Evolutionary conservation across 2,113 vertebrate species (phyloP).

Genomic region (Strix uralensis): DNA sequence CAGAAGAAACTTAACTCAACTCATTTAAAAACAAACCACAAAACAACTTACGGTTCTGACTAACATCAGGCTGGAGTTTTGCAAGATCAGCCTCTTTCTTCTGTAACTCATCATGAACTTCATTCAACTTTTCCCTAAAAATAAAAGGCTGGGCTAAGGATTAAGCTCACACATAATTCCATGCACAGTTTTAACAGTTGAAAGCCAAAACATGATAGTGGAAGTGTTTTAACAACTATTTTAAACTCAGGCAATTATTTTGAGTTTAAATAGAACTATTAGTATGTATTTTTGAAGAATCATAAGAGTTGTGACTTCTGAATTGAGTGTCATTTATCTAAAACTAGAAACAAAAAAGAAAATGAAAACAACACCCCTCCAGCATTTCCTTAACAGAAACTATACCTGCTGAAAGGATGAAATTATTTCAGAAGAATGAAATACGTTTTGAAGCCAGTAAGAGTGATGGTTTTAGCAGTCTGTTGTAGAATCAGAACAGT

Average conservation of each 20-base stretch:
- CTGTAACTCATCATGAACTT: slow-evolving; percentile 95
- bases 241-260: not conserved
- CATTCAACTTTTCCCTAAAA: slow-evolving; percentile 90
- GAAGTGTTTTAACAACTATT: not conserved
- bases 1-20: not conserved
- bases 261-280: not conserved
- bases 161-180: not conserved
- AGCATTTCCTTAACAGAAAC: not conserved
- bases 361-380: not conserved
- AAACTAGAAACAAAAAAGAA: not conserved
- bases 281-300: not conserved
- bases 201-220: not conserved
- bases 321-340: not conserved
- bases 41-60: slow-evolving; percentile 78
- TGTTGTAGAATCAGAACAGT: not conserved
- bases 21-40: no score
- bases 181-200: not conserved
- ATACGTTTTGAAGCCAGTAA: not conserved
- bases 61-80: slow-evolving; percentile 90
- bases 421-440: not conserved
- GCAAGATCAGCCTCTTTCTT: slow-evolving; percentile 95
- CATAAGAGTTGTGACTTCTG: not conserved
- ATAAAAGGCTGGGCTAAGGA: not conserved
- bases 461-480: not conserved
- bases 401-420: not conserved